A percentile compares a stretch with the other conserved stretches of the same genome.
Evolutionary conservation across 2,888 invertebrate genomes (phyloP).

Genomic region (Arrhopalites spinosus): DNA sequence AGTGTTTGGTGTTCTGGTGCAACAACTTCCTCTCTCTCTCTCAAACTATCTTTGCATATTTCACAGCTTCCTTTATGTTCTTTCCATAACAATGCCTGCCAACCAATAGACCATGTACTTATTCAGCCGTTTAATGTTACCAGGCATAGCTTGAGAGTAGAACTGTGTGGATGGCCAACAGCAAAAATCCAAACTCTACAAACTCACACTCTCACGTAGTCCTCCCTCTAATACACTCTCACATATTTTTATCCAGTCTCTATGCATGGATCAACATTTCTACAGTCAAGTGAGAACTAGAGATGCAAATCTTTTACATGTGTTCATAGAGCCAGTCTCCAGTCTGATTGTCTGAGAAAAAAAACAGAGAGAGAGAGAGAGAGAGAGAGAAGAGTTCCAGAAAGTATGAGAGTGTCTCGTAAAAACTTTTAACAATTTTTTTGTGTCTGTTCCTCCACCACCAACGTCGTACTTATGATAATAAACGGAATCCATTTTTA

Average conservation of each 20-base stretch:
- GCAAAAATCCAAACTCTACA: no score
- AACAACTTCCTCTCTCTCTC: not conserved
- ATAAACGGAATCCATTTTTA: conserved; percentile 33
- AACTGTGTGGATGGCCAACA: no score
- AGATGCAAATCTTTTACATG: no score
- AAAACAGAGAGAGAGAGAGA: not conserved
- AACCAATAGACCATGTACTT: no score
- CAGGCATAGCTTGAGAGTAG: no score
- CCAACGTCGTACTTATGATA: no score
- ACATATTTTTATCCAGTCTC: not conserved
- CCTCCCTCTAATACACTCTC: not conserved
- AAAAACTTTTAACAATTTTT: no score
- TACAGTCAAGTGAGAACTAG: no score
- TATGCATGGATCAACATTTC: no score
- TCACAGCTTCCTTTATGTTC: conserved; percentile 5
- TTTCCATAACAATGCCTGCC: not conserved
- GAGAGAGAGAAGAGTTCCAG: not conserved
- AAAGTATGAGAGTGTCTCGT: not conserved
- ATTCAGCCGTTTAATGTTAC: no score
- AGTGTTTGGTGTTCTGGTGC: not conserved
- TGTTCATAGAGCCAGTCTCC: no score
- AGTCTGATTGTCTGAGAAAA: no score
- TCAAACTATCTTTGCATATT: conserved; percentile 4
- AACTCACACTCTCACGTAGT: not conserved
- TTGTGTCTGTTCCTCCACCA: not conserved